Conservation (phyloP, 2,797 vertebrate species). For the Enteromius trimaculatus region DNA sequence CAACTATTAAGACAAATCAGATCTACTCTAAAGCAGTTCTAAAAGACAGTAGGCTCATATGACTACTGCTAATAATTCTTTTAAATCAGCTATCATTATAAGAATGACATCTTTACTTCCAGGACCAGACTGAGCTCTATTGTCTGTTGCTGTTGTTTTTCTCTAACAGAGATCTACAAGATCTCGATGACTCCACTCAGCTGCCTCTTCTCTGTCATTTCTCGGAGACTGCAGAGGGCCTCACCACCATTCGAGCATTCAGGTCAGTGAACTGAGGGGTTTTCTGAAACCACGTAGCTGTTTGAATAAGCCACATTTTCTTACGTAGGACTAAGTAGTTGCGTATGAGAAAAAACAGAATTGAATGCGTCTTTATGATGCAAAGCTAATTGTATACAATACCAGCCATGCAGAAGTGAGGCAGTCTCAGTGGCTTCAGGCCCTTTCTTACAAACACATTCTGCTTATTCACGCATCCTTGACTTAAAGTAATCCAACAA, state of each 20-base stretch:
- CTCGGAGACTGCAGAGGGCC: conserved; percentile 96
- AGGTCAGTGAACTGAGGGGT: conserved; percentile 72
- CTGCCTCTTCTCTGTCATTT: conserved; percentile 97
- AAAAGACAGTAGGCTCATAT: not conserved
- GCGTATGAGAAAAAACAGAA: not conserved
- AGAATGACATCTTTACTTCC: not conserved
- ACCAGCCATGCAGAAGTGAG: conserved; percentile 12
- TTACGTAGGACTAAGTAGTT: not conserved
- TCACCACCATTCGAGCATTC: conserved; percentile 96
- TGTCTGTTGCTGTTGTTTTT: not conserved
- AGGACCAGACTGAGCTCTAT: not conserved
- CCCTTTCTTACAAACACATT: conserved; percentile 31
- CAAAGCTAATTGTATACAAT: not conserved
- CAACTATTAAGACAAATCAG: not conserved
- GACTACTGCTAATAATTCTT: not conserved
- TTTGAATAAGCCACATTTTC: conserved; percentile 12
- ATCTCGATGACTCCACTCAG: conserved; percentile 96
- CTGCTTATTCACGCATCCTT: conserved; percentile 54
- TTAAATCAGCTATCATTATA: not conserved
- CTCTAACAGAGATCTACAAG: conserved; percentile 89
- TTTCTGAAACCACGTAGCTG: not conserved
- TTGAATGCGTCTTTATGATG: not conserved
- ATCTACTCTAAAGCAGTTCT: not conserved
- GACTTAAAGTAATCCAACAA: conserved; percentile 64
- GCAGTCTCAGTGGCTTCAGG: conserved; percentile 11